Base-by-base conservation (phyloP, 64 coral and sea anemone genomes). In the Dendronephthya gigantea region DNA sequence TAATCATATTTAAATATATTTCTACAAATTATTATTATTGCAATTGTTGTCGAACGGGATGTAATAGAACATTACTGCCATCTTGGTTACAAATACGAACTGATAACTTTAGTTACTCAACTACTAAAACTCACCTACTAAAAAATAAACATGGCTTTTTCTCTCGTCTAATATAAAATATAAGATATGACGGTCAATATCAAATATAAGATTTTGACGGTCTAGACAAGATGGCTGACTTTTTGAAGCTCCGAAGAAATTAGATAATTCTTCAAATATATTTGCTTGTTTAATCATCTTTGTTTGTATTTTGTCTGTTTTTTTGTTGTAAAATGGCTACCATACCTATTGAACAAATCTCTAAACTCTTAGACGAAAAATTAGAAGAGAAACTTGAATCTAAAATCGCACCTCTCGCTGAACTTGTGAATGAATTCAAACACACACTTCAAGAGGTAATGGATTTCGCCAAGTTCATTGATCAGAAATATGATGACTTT, bases 401-500 rank as follows among this genome's bases (percentile, higher is more conserved):
- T 37, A 84, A 84, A 50, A 12, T 84, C 40, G 33, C 83, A 25
- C 83, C 83, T 37, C 83, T 84, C 12, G 49, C 17, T 33, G 47
- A 50, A 12, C 17, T 33, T 22, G 49, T 49, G 4, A 48, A 16
- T 49, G 37, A 84, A 39, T 33, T 84, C 17, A 84, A 84, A 19
- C 22, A 48, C 13, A 84, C 45, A 50, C 22, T 84, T 19, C 17
- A 84, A 29, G 83, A 84, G 27, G 83, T 48, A 33, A 84, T 84
- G 83, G 49, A 40, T 50, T 33, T 25, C 49, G 34, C 34, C 40
- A 43, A 84, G 40, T 84, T 84, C 33, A 33, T 1, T 0, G 58
- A 85, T 56, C 28, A n/a, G 17, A 85, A 59, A 85, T 85, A 34
- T 23, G 84, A 85, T 56, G 84, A 85, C 11, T 28, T 85, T 35